Percentiles rank a stretch among this genome's conserved stretches.
phyloP scores from a whole-genome alignment of 2,797 vertebrate species.

The Pelodytes ibericus region DNA sequence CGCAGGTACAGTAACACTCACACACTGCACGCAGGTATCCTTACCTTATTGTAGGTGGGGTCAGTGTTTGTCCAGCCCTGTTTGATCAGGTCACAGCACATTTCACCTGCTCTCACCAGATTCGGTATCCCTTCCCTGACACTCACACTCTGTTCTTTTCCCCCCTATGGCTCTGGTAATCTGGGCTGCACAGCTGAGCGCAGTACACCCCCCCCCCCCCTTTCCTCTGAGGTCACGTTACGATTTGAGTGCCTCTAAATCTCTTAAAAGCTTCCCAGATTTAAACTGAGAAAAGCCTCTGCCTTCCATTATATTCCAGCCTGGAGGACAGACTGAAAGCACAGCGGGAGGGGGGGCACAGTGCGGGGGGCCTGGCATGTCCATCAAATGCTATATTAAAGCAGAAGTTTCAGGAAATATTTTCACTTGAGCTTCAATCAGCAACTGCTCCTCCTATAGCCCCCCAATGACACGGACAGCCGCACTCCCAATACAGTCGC shows the following conservation, averaged over 20 bases:
- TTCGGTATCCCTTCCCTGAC: not conserved
- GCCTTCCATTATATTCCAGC: constrained; percentile 51
- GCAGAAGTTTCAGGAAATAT: no score
- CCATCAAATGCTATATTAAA: no score
- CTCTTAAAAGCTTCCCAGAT: constrained; percentile 54
- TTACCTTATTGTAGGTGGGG: not conserved
- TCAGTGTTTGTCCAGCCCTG: not conserved
- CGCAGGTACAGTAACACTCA: not conserved
- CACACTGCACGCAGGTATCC: not conserved
- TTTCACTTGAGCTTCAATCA: no score
- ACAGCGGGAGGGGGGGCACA: not conserved
- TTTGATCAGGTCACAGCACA: no score
- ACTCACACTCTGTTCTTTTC: constrained; percentile 2
- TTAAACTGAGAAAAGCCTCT: constrained; percentile 49
- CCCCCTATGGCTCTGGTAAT: not conserved
- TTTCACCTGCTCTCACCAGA: no score
- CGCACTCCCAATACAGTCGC: no score
- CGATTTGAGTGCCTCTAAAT: constrained; percentile 55
- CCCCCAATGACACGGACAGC: no score
- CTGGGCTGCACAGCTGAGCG: constrained; percentile 30
- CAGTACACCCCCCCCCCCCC: constrained; percentile 11
- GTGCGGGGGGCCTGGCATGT: not conserved
- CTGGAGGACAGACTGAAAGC: constrained; percentile 7
- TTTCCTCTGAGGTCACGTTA: constrained; percentile 50
- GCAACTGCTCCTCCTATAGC: no score